phyloP scores from a whole-genome alignment of 2,797 vertebrate genomes.

The Graptemys geographica region DNA sequence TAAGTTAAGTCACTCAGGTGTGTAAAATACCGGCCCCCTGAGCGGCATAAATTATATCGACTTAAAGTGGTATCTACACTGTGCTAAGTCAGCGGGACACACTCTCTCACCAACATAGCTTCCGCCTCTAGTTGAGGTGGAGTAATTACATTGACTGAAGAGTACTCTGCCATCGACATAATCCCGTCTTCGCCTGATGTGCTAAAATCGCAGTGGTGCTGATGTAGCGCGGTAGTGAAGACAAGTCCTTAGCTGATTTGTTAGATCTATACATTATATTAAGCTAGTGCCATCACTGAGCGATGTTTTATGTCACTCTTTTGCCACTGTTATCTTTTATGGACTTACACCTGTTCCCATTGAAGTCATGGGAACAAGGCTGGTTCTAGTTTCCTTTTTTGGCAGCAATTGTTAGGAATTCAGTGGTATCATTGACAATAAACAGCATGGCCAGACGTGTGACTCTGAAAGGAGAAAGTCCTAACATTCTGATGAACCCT shows the following conservation, averaged over 20 bases:
- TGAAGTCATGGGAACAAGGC: not conserved
- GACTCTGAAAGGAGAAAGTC: not conserved
- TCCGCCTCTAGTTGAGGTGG: no score
- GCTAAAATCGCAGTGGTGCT: no score
- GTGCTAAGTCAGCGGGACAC: no score
- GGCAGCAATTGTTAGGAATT: not conserved
- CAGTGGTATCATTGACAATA: not conserved
- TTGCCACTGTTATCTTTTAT: not conserved
- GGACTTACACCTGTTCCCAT: not conserved
- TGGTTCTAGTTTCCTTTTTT: fast-evolving
- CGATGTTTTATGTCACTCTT: not conserved
- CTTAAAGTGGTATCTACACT: no score
- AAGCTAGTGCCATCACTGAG: not conserved
- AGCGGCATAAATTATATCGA: no score
- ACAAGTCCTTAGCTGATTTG: not conserved
- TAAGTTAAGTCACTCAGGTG: no score
- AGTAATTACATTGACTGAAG: no score
- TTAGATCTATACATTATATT: not conserved
- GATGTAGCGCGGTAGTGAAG: no score
- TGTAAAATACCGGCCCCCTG: no score
- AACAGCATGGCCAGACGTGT: not conserved
- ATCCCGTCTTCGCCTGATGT: no score
- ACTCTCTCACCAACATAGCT: no score
- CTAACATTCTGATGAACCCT: not conserved
- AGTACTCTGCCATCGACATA: no score